These are phyloP conservation scores for Thera britannica DNA, from an alignment of 2,888 invertebrate species.

Conservation along the genomic window DNA sequence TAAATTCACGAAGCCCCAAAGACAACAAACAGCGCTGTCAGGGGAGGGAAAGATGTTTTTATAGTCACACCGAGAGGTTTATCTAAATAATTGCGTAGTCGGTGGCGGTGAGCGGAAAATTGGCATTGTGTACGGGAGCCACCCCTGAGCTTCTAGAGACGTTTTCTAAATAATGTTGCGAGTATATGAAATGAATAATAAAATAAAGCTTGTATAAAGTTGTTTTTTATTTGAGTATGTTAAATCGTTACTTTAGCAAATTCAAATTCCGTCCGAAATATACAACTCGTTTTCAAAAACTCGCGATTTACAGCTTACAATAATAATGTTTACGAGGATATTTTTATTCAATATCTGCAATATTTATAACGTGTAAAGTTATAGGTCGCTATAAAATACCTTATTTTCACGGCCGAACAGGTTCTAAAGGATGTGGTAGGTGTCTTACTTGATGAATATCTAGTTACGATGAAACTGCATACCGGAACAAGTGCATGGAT, in stretches of 20 bases:
- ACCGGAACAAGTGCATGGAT: conserved; percentile 57
- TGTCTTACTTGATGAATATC: conserved; percentile 22
- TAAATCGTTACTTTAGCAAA: background rate
- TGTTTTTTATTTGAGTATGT: background rate
- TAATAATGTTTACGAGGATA: conserved; percentile 55
- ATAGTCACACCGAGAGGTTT: conserved; percentile 84
- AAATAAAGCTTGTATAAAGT: background rate
- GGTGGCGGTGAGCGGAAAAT: conserved; percentile 84
- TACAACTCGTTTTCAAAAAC: conserved; percentile 31
- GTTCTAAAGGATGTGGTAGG: conserved; percentile 47
- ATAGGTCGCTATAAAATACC: conserved; percentile 55
- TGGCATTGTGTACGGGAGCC: conserved; percentile 69
- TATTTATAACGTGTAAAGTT: conserved; percentile 58
- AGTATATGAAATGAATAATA: background rate
- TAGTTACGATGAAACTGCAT: conserved; percentile 46
- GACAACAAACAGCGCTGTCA: conserved; percentile 77
- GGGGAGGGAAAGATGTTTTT: conserved; percentile 83
- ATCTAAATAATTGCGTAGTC: conserved; percentile 84
- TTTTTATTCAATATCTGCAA: conserved; percentile 58
- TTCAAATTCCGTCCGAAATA: background rate
- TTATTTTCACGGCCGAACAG: conserved; percentile 53
- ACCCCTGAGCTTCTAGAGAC: conserved; percentile 34
- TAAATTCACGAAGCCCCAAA: conserved; percentile 84
- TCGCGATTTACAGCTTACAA: conserved; percentile 45
- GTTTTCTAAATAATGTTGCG: conserved; percentile 11